These are phyloP conservation scores for Sapajus apella DNA, from an alignment of 2,113 vertebrate species.

Conservation along the genomic window DNA sequence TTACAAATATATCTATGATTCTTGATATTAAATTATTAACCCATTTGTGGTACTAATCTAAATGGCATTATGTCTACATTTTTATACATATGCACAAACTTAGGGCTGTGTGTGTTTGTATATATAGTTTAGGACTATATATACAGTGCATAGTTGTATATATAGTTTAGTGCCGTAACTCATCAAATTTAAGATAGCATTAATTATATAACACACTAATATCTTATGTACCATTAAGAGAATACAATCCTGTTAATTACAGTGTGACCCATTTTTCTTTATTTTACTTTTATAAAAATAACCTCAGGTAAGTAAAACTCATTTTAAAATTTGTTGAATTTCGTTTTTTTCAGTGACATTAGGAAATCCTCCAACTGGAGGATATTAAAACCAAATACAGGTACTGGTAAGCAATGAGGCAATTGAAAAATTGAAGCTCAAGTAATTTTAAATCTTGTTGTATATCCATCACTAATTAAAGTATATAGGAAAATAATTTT, in stretches of 20 bases:
- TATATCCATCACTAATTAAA: not conserved
- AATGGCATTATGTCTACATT: not conserved
- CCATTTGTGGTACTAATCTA: not conserved
- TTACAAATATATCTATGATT: not conserved
- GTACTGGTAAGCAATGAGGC: not conserved
- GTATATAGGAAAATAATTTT: not conserved
- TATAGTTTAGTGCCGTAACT: not conserved
- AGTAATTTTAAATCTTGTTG: not conserved
- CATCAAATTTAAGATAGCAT: not conserved
- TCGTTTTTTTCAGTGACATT: not conserved
- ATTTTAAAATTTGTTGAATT: slow-evolving; percentile 11
- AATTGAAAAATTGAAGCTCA: not conserved
- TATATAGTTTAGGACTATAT: not conserved
- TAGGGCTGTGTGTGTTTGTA: not conserved
- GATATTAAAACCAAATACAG: not conserved
- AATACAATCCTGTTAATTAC: not conserved
- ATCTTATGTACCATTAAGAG: not conserved
- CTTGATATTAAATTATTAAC: not conserved
- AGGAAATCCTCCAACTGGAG: not conserved
- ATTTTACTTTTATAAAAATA: not conserved
- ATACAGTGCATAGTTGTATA: not conserved
- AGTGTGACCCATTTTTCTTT: not conserved
- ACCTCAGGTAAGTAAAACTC: not conserved
- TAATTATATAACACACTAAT: not conserved
- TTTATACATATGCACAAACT: not conserved